Percentiles rank a stretch among this genome's conserved stretches.
Evolutionary conservation across 2,113 vertebrate species (phyloP).

Genomic region (Callaeas wilsoni): DNA sequence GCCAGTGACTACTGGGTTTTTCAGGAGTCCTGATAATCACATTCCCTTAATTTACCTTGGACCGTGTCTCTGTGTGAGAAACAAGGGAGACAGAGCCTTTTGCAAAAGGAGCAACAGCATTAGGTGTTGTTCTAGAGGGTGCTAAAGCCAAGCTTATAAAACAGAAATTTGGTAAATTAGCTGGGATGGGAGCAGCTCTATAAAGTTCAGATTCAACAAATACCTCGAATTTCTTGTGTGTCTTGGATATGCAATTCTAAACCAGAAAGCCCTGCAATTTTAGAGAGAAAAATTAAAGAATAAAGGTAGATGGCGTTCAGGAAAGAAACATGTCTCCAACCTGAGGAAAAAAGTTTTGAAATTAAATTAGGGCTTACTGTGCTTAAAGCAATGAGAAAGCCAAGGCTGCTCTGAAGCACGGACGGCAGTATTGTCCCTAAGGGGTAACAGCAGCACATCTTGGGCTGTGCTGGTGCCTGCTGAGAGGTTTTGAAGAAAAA

Average conservation of each 20-base stretch:
- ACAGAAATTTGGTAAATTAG: background rate
- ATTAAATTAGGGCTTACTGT: background rate
- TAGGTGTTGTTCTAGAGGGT: background rate
- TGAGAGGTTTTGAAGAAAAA: background rate
- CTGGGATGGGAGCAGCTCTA: background rate
- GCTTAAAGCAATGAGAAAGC: background rate
- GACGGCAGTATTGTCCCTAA: background rate
- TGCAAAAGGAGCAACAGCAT: background rate
- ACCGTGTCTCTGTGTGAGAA: background rate
- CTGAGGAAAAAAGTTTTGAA: background rate
- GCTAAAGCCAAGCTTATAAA: background rate
- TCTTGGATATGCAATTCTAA: background rate
- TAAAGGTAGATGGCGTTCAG: background rate
- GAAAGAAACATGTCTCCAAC: background rate
- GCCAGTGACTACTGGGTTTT: background rate
- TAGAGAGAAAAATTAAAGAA: background rate
- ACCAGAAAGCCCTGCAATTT: background rate
- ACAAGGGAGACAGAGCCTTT: background rate
- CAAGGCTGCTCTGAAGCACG: accelerated
- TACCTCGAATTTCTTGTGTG: background rate
- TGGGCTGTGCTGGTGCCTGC: background rate
- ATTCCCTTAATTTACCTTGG: background rate
- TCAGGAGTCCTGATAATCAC: background rate
- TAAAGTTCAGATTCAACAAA: background rate
- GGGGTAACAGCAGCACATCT: background rate